Base-by-base conservation (phyloP, 2,888 invertebrate species). In the Autographa gamma region DNA sequence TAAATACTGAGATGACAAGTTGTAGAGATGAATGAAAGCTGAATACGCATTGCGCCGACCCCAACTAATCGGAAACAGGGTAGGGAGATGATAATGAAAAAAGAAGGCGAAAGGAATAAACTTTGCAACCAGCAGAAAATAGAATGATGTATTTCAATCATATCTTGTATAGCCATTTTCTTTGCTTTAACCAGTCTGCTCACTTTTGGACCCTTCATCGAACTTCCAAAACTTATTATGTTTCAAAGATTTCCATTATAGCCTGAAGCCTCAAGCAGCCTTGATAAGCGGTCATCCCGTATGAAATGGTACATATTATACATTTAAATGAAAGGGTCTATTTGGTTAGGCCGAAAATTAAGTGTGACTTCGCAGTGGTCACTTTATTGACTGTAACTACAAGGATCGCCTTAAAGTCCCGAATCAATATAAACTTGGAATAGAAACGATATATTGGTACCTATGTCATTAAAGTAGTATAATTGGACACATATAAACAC, bases 291-390 rank as follows among this genome's bases (percentile, higher is more conserved):
- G n/a, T 48, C 13, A 11, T 54, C 54, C 54, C 54, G 11, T 56
- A 56, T 56, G 19, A 56, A 56, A 56, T 56, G 54, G 54, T 13
- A 19, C 54, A 38, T 32, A 60, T 41, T 60, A 62, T 31, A 48
- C 16, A 32, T 48, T 48, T 43, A 61, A 61, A 62, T 62, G 16
- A 18, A 43, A 43, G 43, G 48, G 31, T 54, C 38, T 38, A 54
- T 18, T n/a, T 54, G 54, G 34, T 54, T 63, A 18, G 34, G 19
- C 9, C 54, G 54, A 62, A 62, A 63, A 63, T 32, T 52, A 32
- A 32, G 52, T 52, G n/a, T 13, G 13, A 63, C n/a, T n/a, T 63
- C 52, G 32, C 3, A 52, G 18, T n/a, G 63, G 52, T 48, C 63
- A 52, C 31, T 9, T 14, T 48, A 54, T 63, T 52, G 63, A 63